Evolutionary conservation across 2,113 vertebrate genomes (phyloP), one percentile per base, ranked within the genome.

Genomic region (Catharus bicknelli): DNA sequence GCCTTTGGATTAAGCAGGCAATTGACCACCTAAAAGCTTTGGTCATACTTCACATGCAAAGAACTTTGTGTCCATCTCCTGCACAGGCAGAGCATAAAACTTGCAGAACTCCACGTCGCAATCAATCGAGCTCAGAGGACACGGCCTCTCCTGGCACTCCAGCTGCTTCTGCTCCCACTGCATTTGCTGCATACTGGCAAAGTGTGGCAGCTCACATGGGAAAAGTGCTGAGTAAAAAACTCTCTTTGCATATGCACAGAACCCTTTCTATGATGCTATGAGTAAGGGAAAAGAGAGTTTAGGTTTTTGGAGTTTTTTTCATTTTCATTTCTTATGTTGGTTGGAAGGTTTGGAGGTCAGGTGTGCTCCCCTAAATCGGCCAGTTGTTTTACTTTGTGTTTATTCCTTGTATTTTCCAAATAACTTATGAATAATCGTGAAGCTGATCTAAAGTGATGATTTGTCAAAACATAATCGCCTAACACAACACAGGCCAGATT

Each of bases 381-480:
- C 48, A 32, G 23, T 43, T 70, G 21, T 29, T 72, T 48, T 18
- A 69, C 27, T 88, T 93, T 4, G 40, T 67, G 30, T 36, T 93
- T 74, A 58, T 70, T 67, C 25, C 73, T 40, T 53, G 18, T 36
- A 45, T 93, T 82, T 88, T 81, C 17, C 40, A 93, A 91, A 83
- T 79, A 82, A 50, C 38, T 83, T 68, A 36, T 32, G 73, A 93
- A 83, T 59, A 86, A 75, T 53, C 74, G 17, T 29, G n/a, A 88
- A 36, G 53, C 48, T 94, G 69, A 92, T 89, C 53, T 82, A 4
- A 38, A 26, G 21, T 55, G 89, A 92, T 78, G 64, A 95, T 92
- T 94, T 94, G 89, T 95, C 94, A 95, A 92, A 94, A 95, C 94
- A 87, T 38, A 88, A 84, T 66, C 86, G 72, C 53, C 13, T 86